These are phyloP conservation scores for Apodemia hepburni DNA, from an alignment of 2,888 invertebrate species.

Conservation along the genomic window DNA sequence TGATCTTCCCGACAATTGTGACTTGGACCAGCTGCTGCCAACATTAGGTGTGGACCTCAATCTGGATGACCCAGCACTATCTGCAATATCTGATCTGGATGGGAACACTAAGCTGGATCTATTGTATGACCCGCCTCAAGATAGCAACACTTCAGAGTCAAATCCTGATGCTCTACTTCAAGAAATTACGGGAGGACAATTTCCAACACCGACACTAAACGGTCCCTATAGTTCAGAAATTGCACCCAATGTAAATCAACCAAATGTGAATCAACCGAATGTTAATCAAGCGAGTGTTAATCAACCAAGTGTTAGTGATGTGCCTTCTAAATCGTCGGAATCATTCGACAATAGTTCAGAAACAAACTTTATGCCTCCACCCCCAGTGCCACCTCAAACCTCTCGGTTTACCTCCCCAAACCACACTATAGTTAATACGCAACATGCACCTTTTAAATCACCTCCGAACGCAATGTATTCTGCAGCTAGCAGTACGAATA, in stretches of 20 bases:
- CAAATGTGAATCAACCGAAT: constrained; percentile 14
- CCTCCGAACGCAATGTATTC: constrained; percentile 41
- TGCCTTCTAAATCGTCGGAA: constrained; percentile 41
- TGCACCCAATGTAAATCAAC: constrained; percentile 33
- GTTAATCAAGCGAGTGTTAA: constrained; percentile 28
- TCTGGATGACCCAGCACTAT: constrained; percentile 61
- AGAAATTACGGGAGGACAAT: constrained; percentile 54
- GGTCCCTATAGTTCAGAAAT: constrained; percentile 44
- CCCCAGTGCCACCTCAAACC: constrained; percentile 47
- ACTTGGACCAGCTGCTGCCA: constrained; percentile 84
- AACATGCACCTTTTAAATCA: constrained; percentile 44
- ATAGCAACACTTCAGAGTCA: constrained; percentile 35
- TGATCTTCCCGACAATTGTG: constrained; percentile 70
- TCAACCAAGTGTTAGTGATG: constrained; percentile 36
- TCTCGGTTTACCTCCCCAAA: constrained; percentile 40
- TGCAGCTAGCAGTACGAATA: constrained; percentile 31
- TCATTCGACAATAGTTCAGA: constrained; percentile 34
- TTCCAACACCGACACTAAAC: constrained; percentile 38
- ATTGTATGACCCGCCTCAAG: constrained; percentile 42
- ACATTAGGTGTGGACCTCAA: constrained; percentile 81
- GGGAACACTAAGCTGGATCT: constrained; percentile 63
- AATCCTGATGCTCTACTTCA: constrained; percentile 42
- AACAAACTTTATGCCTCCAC: constrained; percentile 63
- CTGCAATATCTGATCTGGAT: constrained; percentile 62
- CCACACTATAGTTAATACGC: constrained; percentile 33